A percentile compares a stretch with the other conserved stretches of the same genome.
These are phyloP conservation scores for Nibea albiflora DNA, from an alignment of 2,113 vertebrate species.

Conservation along the genomic window DNA sequence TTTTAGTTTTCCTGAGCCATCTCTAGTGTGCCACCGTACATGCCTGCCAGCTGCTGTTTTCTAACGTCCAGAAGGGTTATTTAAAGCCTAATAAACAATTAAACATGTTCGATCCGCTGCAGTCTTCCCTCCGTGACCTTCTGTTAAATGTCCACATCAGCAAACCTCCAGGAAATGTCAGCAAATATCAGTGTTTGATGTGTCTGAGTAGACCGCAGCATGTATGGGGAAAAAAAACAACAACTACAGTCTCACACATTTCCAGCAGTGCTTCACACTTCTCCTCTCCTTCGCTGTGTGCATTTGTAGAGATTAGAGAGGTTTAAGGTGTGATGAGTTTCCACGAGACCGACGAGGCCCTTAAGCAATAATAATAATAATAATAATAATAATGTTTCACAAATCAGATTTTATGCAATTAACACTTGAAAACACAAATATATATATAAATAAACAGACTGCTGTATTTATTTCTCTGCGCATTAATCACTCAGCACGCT, in stretches of 20 bases:
- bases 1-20: background rate
- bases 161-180: slow-evolving; percentile 47
- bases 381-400: slow-evolving; percentile 49
- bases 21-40: background rate
- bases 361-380: slow-evolving; percentile 52
- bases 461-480: slow-evolving; percentile 5
- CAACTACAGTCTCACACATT: slow-evolving; percentile 35
- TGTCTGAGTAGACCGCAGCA: slow-evolving; percentile 28
- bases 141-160: slow-evolving; percentile 26
- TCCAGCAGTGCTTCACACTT: slow-evolving; percentile 38
- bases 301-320: slow-evolving; percentile 49
- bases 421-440: slow-evolving; percentile 22
- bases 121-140: slow-evolving; percentile 3
- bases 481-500: slow-evolving; percentile 11
- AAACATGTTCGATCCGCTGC: background rate
- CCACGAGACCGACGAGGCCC: slow-evolving; percentile 33
- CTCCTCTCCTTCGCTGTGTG: slow-evolving; percentile 5
- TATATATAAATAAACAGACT: slow-evolving; percentile 12
- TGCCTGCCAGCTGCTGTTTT: background rate
- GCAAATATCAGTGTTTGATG: slow-evolving; percentile 29
- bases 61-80: background rate
- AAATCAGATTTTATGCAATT: slow-evolving; percentile 61
- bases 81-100: slow-evolving; percentile 15
- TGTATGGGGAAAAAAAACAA: slow-evolving; percentile 8
- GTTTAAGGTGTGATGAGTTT: slow-evolving; percentile 40